Evolutionary conservation across 2,113 vertebrate species (phyloP).

Genomic region (Pagrus major): DNA sequence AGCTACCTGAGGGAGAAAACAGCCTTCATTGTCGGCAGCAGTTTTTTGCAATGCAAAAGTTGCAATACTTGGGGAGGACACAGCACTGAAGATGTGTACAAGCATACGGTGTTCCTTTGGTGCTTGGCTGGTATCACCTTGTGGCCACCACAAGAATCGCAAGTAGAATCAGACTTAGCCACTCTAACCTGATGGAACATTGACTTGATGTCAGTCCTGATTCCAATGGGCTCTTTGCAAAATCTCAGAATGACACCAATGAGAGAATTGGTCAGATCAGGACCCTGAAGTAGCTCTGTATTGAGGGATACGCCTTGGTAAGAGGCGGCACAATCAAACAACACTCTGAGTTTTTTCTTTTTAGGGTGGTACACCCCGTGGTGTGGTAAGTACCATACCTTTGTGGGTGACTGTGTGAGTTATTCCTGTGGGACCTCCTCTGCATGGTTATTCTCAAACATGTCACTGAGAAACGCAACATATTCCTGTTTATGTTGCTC

Average conservation of each 20-base stretch:
- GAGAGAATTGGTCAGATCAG: neutral
- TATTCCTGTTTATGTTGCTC: neutral
- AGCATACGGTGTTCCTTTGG: conserved; percentile 23
- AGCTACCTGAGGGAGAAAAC: neutral
- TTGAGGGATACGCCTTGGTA: neutral
- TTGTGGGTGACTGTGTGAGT: too few relatives aligned
- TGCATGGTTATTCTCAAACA: neutral
- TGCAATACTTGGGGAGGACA: conserved; percentile 32
- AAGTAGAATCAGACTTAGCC: neutral
- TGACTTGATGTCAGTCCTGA: neutral
- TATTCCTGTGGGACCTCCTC: neutral
- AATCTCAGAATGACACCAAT: neutral
- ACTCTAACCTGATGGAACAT: conserved; percentile 46
- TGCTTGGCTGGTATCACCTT: neutral
- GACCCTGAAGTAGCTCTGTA: neutral
- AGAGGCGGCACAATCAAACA: neutral
- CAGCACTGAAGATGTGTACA: conserved; percentile 34
- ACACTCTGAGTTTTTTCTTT: neutral
- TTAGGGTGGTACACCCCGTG: too few relatives aligned
- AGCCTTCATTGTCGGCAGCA: neutral
- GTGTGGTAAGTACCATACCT: too few relatives aligned
- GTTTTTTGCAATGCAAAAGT: conserved; percentile 35
- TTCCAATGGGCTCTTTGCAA: neutral
- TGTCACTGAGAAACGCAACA: neutral
- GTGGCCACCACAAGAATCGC: conserved; percentile 44